Evolutionary conservation across 2,888 invertebrate genomes (phyloP).

Genomic region (Heliconius erato): DNA sequence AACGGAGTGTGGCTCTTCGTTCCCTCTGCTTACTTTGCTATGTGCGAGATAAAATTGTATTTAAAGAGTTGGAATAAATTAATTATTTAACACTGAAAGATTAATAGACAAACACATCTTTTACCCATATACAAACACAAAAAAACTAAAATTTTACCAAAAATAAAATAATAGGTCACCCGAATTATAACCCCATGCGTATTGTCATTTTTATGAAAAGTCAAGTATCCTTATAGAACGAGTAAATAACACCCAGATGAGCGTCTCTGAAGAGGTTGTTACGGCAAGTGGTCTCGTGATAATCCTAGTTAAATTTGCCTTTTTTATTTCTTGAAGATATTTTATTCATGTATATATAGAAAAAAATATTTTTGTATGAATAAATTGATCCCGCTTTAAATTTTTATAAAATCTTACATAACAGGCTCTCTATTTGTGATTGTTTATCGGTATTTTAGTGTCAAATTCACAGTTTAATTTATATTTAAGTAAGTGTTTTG

Average conservation of each 20-base stretch:
- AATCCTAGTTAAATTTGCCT: not conserved
- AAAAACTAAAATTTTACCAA: too few species aligned
- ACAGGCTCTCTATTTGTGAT: not conserved
- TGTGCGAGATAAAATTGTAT: too few species aligned
- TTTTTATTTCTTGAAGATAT: not conserved
- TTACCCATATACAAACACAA: too few species aligned
- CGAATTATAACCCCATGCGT: not conserved
- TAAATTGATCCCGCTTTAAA: not conserved
- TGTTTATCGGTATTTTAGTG: not conserved
- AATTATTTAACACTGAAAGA: too few species aligned
- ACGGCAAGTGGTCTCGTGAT: not conserved
- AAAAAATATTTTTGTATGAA: not conserved
- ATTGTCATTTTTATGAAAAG: slow-evolving; percentile 12
- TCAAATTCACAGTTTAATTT: too few species aligned
- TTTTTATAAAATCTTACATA: not conserved
- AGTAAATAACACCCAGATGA: slow-evolving; percentile 8
- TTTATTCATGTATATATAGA: not conserved
- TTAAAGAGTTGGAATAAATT: too few species aligned
- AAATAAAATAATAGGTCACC: not conserved
- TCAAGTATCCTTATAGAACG: not conserved
- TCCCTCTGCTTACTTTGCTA: too few species aligned
- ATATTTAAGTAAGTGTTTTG: too few species aligned
- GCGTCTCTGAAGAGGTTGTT: not conserved
- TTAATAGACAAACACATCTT: too few species aligned
- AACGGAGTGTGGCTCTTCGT: too few species aligned